phyloP scores from a whole-genome alignment of 2,113 vertebrate species.

The Noturus placidus region DNA sequence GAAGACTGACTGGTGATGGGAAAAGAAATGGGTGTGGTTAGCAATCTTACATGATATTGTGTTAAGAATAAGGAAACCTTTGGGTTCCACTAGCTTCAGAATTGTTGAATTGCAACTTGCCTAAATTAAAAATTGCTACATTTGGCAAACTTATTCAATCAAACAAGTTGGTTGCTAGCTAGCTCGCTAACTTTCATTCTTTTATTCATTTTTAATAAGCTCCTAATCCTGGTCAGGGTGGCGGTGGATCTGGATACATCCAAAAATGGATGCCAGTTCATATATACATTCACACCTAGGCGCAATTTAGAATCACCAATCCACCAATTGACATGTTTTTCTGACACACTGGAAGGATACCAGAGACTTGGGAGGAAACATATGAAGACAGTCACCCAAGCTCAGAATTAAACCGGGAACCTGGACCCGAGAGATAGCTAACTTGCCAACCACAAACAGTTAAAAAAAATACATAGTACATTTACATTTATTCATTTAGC shows the following conservation, averaged over 20 bases:
- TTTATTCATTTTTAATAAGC: slow-evolving; percentile 2
- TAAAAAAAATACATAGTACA: slow-evolving; percentile 9
- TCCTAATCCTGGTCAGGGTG: not conserved
- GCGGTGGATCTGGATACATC: not conserved
- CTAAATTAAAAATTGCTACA: not conserved
- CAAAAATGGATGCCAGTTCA: not conserved
- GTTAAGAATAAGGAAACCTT: not conserved
- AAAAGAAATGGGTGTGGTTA: not conserved
- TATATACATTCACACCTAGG: not conserved
- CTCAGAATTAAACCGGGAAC: not conserved
- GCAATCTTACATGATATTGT: not conserved
- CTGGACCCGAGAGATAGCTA: not conserved
- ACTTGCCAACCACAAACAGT: not conserved
- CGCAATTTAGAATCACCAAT: not conserved
- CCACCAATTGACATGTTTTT: not conserved
- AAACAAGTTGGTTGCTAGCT: not conserved
- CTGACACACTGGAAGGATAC: not conserved
- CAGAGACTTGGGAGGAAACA: not conserved
- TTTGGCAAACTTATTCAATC: not conserved
- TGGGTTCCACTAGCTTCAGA: not conserved
- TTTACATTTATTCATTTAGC: no score
- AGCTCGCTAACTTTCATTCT: not conserved
- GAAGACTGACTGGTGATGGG: not conserved
- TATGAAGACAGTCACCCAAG: no score
- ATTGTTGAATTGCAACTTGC: not conserved